Evolutionary conservation across 2,113 vertebrate species (phyloP), one percentile per base, ranked within the genome.

Genomic region (Odobenus rosmarus): DNA sequence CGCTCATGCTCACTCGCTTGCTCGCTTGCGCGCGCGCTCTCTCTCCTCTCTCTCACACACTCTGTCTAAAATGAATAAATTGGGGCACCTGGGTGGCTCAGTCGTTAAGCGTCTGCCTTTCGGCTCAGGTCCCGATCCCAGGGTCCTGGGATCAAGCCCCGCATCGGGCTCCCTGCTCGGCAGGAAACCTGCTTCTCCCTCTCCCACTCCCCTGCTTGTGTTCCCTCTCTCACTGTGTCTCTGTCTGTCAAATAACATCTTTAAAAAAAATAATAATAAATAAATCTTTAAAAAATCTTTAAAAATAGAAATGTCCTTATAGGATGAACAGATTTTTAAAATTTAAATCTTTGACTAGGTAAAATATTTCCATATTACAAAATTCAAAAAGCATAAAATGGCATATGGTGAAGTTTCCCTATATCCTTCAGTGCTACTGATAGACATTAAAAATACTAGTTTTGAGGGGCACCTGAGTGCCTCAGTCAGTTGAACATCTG

Each of bases 1-100:
- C 18, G 15, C 64, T 67, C 31, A 3, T n/a, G 15, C 64, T 67
- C 7, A 3, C 14, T 33, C 10, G 6, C 31, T 55, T n/a, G n/a
- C n/a, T n/a, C n/a, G n/a, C n/a, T n/a, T n/a, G 5, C 42, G 5
- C 5, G 42, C 6, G 4, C 24, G 0, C 16, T 67, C 7, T n/a
- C 31, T 33, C 31, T 67, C 31, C 61, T 62, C 26, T 28, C 26
- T 4, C 12, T 26, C 26, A 11, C 26, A 11, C 12, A 1, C 61
- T 62, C 61, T 62, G 24, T 62, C 61, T 26, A 13, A 62, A 62
- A 62, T 62, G 46, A 46, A 46, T 46, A 46, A 46, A 46, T 46
- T 46, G 46, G 46, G 46, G 46, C 46, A 46, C 6, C 46, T 46
- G 46, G 46, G 46, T 46, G 46, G 46, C 46, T 46, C 46, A 46